Evolutionary conservation across 2,888 invertebrate genomes (phyloP), one percentile per base, ranked within the genome.

Genomic region (Idaea aversata): DNA sequence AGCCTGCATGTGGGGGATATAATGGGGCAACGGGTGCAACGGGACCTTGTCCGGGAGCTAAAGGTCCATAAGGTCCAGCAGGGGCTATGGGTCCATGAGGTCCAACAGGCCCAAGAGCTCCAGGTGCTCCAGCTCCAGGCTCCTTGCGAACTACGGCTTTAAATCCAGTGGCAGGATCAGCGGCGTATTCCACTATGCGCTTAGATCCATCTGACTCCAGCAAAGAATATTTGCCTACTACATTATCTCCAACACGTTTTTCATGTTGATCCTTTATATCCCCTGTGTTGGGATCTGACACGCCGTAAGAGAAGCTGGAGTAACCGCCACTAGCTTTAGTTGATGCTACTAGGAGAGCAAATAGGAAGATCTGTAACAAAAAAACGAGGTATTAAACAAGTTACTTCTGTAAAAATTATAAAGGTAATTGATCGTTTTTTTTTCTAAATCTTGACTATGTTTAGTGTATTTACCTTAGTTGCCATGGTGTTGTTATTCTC

Each of bases 241-340:
- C 95, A 67, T 91, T 93, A 81, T 94, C 94, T 25, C 95, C 95
- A 63, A 93, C 91, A 16, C 95, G 93, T 35, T 92, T 93, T 83
- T 95, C 95, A 63, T 93, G 93, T 80, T 94, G 94, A 64, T 85
- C 86, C 68, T 88, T 88, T 58, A 86, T 76, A 67, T 88, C 88
- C 59, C 88, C 88, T 57, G 88, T 88, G 75, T 85, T 81, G 5
- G 88, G 88, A 72, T 88, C 88, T 61, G 85, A 82, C 5, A 88
- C 88, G 36, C 87, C 88, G 68, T 88, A 88, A 6, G 88, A 87
- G 73, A 87, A 88, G 75, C 86, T 87, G 67, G 83, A 84, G 75
- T 81, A 83, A 63, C 86, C 84, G 4, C 80, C 84, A 62, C 81
- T 80, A 64, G 85, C 77, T 70, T 77, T 74, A 65, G 71, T 83